Percentiles rank a stretch among this genome's conserved stretches.
Evolutionary conservation across 2,797 vertebrate genomes (phyloP).

Genomic region (Aeoliscus strigatus): DNA sequence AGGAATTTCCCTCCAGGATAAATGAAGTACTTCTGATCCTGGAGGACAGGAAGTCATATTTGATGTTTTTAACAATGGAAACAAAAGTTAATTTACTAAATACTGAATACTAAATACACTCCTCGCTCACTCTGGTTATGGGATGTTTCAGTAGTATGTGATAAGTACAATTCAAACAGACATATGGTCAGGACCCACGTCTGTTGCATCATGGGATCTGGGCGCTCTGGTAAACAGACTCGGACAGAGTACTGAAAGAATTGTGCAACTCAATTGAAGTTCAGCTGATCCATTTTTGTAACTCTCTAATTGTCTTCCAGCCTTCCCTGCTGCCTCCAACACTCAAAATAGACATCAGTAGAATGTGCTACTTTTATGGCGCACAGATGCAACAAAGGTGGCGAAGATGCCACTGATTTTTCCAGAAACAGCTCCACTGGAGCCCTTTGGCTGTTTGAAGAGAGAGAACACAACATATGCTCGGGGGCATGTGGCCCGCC

Average conservation of each 20-base stretch:
- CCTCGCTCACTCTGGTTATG: no score
- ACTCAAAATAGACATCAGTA: constrained; percentile 76
- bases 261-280: constrained; percentile 52
- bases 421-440: constrained; percentile 67
- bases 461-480: constrained; percentile 78
- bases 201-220: constrained; percentile 49
- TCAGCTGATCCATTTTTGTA: constrained; percentile 69
- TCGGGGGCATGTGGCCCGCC: constrained; percentile 72
- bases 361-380: constrained; percentile 72
- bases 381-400: constrained; percentile 77
- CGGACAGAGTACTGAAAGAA: constrained; percentile 63
- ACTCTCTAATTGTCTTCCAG: constrained; percentile 77
- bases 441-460: constrained; percentile 75
- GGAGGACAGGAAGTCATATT: no score
- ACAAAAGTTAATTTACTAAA: no score
- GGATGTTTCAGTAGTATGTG: constrained; percentile 60
- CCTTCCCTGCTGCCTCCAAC: constrained; percentile 60
- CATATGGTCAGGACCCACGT: constrained; percentile 53
- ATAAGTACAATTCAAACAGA: constrained; percentile 48
- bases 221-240: constrained; percentile 46
- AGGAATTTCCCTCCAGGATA: no score
- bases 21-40: no score
- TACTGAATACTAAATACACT: constrained; percentile 54
- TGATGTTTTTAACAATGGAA: no score
- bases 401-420: constrained; percentile 62